A percentile compares a stretch with the other conserved stretches of the same genome.
Conservation (phyloP, 2,113 vertebrate genomes). For the Syrrhaptes paradoxus region DNA sequence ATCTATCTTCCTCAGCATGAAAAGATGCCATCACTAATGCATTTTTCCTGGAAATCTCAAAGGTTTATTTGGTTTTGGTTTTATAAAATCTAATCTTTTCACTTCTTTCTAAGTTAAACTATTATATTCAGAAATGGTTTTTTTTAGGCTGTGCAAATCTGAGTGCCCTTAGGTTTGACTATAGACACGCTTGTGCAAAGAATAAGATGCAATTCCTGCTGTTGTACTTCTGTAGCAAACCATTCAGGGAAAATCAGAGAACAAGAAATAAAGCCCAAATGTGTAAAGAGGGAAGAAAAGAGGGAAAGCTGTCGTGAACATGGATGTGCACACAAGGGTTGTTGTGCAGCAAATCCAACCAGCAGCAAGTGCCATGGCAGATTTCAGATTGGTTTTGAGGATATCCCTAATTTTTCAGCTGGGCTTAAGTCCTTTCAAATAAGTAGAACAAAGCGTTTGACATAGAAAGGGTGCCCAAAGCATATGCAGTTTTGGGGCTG, state of each 20-base stretch:
- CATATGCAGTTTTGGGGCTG: accelerated
- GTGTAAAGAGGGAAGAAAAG: not conserved
- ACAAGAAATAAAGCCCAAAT: not conserved
- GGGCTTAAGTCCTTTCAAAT: not conserved
- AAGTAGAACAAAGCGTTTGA: not conserved
- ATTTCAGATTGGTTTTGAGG: not conserved
- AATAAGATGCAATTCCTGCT: not conserved
- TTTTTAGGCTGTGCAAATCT: not conserved
- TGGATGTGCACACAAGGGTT: not conserved
- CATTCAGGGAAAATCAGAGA: not conserved
- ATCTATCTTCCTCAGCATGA: not conserved
- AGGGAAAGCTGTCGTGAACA: not conserved
- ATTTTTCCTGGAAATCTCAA: not conserved
- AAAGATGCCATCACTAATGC: not conserved
- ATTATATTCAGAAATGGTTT: not conserved
- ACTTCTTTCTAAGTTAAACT: not conserved
- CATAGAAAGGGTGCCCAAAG: not conserved
- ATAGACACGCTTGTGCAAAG: not conserved
- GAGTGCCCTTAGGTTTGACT: not conserved
- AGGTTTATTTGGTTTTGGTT: not conserved
- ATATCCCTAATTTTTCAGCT: not conserved
- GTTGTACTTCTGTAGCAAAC: not conserved
- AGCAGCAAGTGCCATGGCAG: not conserved
- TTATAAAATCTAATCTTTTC: not conserved
- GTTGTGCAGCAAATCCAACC: not conserved